Conservation (phyloP, 2,888 invertebrate genomes). For the Lithophane semibrunnea region DNA sequence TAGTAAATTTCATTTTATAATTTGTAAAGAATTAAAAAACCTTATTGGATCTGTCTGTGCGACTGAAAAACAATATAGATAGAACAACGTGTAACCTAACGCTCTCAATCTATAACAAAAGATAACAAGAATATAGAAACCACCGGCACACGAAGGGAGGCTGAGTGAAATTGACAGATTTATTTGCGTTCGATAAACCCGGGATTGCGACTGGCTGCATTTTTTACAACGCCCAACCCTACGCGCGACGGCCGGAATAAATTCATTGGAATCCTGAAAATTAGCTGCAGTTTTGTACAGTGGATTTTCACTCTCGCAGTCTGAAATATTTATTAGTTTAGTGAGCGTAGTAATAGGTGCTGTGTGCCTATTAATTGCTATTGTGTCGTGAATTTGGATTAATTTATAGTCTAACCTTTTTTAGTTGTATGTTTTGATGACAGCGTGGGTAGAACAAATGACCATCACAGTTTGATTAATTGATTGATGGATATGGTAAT, state of each 20-base stretch:
- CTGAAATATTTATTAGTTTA: slow-evolving; percentile 65
- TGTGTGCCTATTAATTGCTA: slow-evolving; percentile 49
- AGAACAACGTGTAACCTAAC: slow-evolving; percentile 7
- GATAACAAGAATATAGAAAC: slow-evolving; percentile 64
- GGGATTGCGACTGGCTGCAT: slow-evolving; percentile 83
- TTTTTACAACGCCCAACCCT: slow-evolving; percentile 79
- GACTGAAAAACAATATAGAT: not conserved
- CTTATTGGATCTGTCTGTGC: too few species aligned
- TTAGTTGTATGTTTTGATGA: slow-evolving; percentile 19
- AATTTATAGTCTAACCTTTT: slow-evolving; percentile 17
- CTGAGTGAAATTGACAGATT: slow-evolving; percentile 90
- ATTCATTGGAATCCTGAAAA: slow-evolving; percentile 69
- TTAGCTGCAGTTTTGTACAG: slow-evolving; percentile 63
- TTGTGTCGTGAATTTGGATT: slow-evolving; percentile 48
- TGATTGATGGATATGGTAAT: not conserved
- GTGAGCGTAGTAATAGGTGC: slow-evolving; percentile 46
- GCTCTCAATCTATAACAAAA: slow-evolving; percentile 33
- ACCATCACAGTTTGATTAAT: not conserved
- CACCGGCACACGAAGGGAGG: slow-evolving; percentile 73
- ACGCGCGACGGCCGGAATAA: slow-evolving; percentile 63
- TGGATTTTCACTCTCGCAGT: slow-evolving; percentile 63
- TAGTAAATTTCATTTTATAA: not conserved
- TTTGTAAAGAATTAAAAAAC: not conserved
- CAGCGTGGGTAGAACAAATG: slow-evolving; percentile 19
- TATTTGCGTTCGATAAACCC: slow-evolving; percentile 87